Conservation (phyloP, 1,140 invertebrate genomes). For the Geopemphigus sp. region DNA sequence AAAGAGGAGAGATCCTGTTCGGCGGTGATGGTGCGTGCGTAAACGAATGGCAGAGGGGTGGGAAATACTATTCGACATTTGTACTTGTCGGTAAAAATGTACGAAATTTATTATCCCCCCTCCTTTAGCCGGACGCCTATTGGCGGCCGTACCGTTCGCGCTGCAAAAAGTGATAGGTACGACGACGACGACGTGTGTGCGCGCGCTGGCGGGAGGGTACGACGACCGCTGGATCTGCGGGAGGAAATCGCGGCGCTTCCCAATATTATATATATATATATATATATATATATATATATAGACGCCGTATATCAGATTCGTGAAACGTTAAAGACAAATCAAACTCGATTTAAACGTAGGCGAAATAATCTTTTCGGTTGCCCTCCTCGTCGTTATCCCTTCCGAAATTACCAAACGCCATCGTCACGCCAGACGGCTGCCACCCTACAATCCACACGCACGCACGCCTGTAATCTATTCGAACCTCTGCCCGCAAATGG, state of each 20-base stretch:
- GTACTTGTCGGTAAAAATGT: constrained; percentile 42
- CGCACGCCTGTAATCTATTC: neutral
- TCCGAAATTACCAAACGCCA: neutral
- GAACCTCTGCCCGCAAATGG: neutral
- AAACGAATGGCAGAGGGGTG: neutral
- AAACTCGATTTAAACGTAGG: constrained; percentile 30
- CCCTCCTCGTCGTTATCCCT: too few relatives aligned
- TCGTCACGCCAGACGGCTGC: neutral
- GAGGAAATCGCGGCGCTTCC: too few relatives aligned
- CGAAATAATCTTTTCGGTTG: neutral
- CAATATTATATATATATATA: too few relatives aligned
- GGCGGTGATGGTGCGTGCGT: neutral
- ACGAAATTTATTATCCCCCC: constrained; percentile 18
- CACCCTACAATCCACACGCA: neutral
- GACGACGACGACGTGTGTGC: too few relatives aligned
- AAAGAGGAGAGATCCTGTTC: neutral
- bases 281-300: too few relatives aligned
- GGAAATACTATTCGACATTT: constrained; percentile 27
- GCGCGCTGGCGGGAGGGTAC: too few relatives aligned
- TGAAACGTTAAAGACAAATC: constrained; percentile 11
- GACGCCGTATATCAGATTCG: too few relatives aligned
- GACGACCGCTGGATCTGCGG: too few relatives aligned
- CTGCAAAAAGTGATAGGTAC: too few relatives aligned
- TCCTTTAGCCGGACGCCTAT: neutral
- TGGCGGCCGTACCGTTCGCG: too few relatives aligned